Base-by-base conservation (phyloP, 2,888 invertebrate species). In the Pocota personata region DNA sequence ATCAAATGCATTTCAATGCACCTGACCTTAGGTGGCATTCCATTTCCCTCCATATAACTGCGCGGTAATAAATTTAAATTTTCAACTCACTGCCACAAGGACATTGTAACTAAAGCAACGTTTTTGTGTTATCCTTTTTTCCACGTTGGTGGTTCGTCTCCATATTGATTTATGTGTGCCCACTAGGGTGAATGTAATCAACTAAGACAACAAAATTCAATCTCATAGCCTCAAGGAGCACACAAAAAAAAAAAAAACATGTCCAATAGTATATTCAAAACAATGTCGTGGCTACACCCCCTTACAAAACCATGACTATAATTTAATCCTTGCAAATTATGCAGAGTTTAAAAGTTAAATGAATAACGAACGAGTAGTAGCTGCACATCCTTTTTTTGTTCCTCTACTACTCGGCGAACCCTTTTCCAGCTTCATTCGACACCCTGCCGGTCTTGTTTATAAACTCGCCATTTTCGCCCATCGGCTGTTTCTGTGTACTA, bases 301-400 rank as follows among this genome's bases (percentile, higher is more conserved):
- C 37, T 64, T 46, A 80, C 77, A 82, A 78, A 60, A 72, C 80
- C 76, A 80, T 86, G 86, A 82, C 86, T 82, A 82, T 86, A 86
- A 86, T 86, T 86, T 86, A 86, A 86, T 86, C 86, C 86, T 77
- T 77, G 82, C 82, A 86, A 86, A 86, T 86, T 86, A 86, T 86
- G 86, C 86, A 86, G 86, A 86, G 86, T 86, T 86, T 86, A 86
- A 86, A 86, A 86, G 86, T 86, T 86, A 86, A 86, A 86, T 86
- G 86, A 86, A 86, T 86, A 86, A 86, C 82, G 86, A 86, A 86
- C 86, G 72, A 77, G 72, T 66, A 71, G 72, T 82, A 82, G 72
- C 66, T 62, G 75, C 64, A 84, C 75, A 76, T 75, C 76, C 69
- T 76, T 71, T 69, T 46, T 75, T 37, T 37, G 12, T 37, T 57